phyloP scores from a whole-genome alignment of 2,113 vertebrate species.

The Irena cyanogastra region DNA sequence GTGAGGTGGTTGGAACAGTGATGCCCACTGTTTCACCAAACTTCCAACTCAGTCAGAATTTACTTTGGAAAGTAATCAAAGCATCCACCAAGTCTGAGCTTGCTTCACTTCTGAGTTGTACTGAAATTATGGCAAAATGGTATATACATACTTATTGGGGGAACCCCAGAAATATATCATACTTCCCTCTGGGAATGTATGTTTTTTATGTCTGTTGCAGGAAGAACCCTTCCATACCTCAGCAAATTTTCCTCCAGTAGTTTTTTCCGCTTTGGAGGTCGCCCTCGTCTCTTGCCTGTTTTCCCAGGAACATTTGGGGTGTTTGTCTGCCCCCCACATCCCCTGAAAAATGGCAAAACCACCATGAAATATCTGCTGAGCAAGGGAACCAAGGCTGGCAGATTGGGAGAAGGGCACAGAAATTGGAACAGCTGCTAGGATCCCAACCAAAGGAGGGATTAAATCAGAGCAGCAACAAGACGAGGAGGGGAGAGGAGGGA shows the following conservation, averaged over 20 bases:
- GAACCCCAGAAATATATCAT: slow-evolving; percentile 1
- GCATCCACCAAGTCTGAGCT: neutral
- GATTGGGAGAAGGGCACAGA: neutral
- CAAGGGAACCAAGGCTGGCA: neutral
- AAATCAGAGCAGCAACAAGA: neutral
- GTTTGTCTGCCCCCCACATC: slow-evolving; percentile 62
- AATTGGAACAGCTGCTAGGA: slow-evolving; percentile 40
- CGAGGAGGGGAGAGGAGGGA: neutral
- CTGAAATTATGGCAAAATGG: neutral
- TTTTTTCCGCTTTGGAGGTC: slow-evolving; percentile 91
- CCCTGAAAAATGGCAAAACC: slow-evolving; percentile 52
- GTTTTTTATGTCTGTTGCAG: neutral
- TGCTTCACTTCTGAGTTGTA: neutral
- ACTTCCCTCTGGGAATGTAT: neutral
- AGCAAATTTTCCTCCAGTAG: slow-evolving; percentile 74
- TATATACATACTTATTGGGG: neutral
- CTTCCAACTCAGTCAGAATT: neutral
- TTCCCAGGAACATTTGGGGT: slow-evolving; percentile 67
- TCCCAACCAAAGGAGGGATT: slow-evolving; percentile 18
- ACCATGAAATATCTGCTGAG: neutral
- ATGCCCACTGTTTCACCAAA: neutral
- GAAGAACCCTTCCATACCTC: slow-evolving; percentile 71
- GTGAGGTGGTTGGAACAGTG: neutral
- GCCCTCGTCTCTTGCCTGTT: slow-evolving; percentile 86
- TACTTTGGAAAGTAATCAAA: slow-evolving; percentile 30